Conservation (phyloP, 1,140 invertebrate species). For the Zaprionus kolodkinae region DNA sequence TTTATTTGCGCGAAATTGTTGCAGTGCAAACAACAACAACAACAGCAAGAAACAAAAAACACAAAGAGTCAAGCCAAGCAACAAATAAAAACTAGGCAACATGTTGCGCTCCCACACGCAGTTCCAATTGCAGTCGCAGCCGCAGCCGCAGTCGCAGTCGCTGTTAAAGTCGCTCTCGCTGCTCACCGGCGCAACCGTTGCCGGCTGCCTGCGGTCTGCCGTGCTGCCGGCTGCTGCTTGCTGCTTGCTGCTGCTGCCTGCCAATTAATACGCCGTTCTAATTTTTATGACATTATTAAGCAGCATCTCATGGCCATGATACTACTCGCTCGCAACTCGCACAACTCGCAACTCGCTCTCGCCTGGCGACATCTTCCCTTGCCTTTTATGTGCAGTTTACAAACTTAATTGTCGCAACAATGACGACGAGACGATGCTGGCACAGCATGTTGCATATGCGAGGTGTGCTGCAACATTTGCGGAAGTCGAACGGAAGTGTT, state of each 20-base stretch:
- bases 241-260: slow-evolving; percentile 34
- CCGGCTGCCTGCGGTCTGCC: slow-evolving; percentile 13
- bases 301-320: slow-evolving; percentile 66
- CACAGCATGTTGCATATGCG: slow-evolving; percentile 60
- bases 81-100: slow-evolving; percentile 62
- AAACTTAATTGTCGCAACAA: slow-evolving; percentile 77
- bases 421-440: slow-evolving; percentile 22
- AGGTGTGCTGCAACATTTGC: slow-evolving; percentile 18
- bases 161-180: background rate
- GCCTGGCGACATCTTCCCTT: slow-evolving; percentile 69
- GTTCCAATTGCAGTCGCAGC: slow-evolving; percentile 53
- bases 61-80: slow-evolving; percentile 26
- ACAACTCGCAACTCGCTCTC: slow-evolving; percentile 19
- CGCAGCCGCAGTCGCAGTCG: slow-evolving; percentile 14
- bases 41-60: slow-evolving; percentile 30
- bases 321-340: slow-evolving; percentile 11
- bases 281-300: slow-evolving; percentile 83
- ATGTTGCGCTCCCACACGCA: slow-evolving; percentile 79
- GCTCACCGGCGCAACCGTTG: background rate
- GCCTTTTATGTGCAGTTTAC: slow-evolving; percentile 78
- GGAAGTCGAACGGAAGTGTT: background rate
- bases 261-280: slow-evolving; percentile 83
- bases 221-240: slow-evolving; percentile 43
- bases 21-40: slow-evolving; percentile 57
- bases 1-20: slow-evolving; percentile 82